Conservation (phyloP, 2,797 vertebrate genomes). For the Microctenopoma stevenorrisi region DNA sequence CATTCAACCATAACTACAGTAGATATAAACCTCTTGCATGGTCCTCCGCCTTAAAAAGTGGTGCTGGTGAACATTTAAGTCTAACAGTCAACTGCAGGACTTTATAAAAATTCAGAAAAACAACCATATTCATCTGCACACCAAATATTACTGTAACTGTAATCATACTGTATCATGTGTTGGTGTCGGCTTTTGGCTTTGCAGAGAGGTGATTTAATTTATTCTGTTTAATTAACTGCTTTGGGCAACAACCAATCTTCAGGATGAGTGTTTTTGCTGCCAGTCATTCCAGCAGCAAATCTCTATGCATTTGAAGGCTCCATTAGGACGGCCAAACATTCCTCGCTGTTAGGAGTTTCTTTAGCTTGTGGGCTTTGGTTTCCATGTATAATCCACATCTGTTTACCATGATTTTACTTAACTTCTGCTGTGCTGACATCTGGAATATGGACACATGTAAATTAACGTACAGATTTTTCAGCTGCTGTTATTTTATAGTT, state of each 20-base stretch:
- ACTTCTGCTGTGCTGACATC: background rate
- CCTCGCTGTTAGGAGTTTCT: background rate
- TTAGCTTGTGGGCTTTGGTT: background rate
- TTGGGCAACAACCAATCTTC: background rate
- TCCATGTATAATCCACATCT: background rate
- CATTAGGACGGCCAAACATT: background rate
- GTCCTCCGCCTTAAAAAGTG: background rate
- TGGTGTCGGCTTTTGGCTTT: background rate
- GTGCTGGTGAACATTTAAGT: background rate
- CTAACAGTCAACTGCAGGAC: background rate
- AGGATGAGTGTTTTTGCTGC: background rate
- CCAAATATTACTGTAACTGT: background rate
- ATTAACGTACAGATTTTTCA: constrained; percentile 1
- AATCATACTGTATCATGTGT: background rate
- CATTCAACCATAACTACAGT: constrained; percentile 8
- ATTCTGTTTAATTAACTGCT: background rate
- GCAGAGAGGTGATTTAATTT: background rate
- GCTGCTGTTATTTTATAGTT: constrained; percentile 2
- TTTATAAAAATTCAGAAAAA: background rate
- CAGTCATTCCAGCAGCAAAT: background rate
- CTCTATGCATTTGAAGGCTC: background rate
- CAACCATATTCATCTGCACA: background rate
- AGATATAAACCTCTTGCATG: no score
- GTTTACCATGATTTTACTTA: background rate
- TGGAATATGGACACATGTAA: background rate